A percentile compares a stretch with the other conserved stretches of the same genome.
Evolutionary conservation across 2,888 invertebrate genomes (phyloP).

Genomic region (Sinodicranocentrus sp.): DNA sequence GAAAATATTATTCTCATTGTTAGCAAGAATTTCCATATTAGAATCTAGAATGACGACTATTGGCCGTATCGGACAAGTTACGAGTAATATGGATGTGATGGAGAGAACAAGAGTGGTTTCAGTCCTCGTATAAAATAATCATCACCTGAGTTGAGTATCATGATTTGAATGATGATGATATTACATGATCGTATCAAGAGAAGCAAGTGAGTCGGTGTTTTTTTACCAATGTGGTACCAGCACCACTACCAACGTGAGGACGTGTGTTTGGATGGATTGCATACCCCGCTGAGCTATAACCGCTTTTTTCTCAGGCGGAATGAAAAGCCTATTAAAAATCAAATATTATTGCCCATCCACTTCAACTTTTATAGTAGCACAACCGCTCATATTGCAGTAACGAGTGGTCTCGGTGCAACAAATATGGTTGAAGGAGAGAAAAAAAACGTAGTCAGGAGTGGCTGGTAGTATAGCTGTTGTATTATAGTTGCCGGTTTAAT

Average conservation of each 20-base stretch:
- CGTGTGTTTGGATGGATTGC: not conserved
- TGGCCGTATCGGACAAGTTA: not conserved
- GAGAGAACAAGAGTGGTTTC: not conserved
- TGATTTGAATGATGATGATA: slow-evolving; percentile 62
- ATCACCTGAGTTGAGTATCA: slow-evolving; percentile 60
- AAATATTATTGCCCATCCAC: slow-evolving; percentile 64
- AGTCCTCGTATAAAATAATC: slow-evolving; percentile 52
- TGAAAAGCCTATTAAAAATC: slow-evolving; percentile 67
- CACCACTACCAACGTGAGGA: not conserved
- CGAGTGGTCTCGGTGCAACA: slow-evolving; percentile 45
- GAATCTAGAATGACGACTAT: slow-evolving; percentile 31
- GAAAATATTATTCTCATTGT: not conserved
- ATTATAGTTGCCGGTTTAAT: slow-evolving; percentile 65
- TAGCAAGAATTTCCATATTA: slow-evolving; percentile 27
- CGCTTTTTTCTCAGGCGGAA: slow-evolving; percentile 61
- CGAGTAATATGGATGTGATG: slow-evolving; percentile 19
- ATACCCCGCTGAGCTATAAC: slow-evolving; percentile 26
- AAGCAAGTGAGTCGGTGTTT: slow-evolving; percentile 3
- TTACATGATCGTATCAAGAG: slow-evolving; percentile 46
- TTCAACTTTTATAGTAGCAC: slow-evolving; percentile 48
- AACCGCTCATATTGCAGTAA: slow-evolving; percentile 26
- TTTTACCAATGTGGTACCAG: slow-evolving; percentile 21
- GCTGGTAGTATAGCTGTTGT: slow-evolving; percentile 32
- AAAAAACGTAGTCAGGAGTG: slow-evolving; percentile 58
- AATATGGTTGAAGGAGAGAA: slow-evolving; percentile 55